Evolutionary conservation across 23 tunicate species (phyloP), one percentile per base, ranked within the genome.

Genomic region (Phallusia fumigata): DNA sequence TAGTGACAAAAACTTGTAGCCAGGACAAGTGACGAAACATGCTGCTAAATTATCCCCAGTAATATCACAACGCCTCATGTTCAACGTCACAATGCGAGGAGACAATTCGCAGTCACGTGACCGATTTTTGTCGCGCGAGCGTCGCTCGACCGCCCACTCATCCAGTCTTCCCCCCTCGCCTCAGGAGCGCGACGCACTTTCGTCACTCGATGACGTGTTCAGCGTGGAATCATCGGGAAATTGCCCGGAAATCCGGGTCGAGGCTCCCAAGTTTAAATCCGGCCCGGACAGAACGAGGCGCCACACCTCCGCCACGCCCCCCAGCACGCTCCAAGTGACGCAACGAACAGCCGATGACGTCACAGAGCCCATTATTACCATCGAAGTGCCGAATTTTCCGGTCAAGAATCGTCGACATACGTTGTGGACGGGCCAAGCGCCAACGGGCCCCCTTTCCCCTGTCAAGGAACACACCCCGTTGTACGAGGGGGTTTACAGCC

Each of bases 221-320:
- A 3, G 47, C 47, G 47, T 40, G 47, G 69, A 58, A 6, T 24
- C 28, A 13, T 18, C 15, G 58, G 15, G 18, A 15, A 21, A 58
- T 40, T 40, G 47, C 10, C 47, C 47, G 47, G 47, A 40, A 40
- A 40, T 40, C 47, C 47, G 47, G 47, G 47, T 40, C 47, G 47
- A 40, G 10, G 47, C 47, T 5, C 47, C 47, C 47, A 40, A 40
- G 47, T 40, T 40, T n/a, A n/a, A n/a, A n/a, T n/a, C 58, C 58
- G 58, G 18, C 18, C 18, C 58, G 58, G 58, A 51, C 69, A 58
- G 1, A 13, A 13, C 69, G 69, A 58, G 69, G 69, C 69, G 69
- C 26, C 69, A 58, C 69, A 22, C 69, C 69, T 58, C 69, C 28
- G 11, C 69, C 69, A 58, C 28, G 28, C 69, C 69, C 69, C 69